Conservation (phyloP, 2,888 invertebrate genomes). For the Lottia gigantea region DNA sequence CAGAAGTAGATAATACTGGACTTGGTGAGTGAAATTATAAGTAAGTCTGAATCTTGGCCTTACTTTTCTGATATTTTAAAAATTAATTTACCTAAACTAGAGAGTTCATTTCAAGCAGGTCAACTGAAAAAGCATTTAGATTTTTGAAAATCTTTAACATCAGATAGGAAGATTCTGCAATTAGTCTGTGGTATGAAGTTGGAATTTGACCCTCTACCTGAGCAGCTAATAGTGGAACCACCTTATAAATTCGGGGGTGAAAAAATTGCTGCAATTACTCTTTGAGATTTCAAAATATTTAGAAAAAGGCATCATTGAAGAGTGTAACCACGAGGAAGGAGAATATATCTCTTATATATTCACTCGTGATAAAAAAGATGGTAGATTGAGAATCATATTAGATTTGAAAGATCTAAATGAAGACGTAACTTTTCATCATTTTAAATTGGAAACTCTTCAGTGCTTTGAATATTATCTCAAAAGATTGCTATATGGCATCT, state of each 20-base stretch:
- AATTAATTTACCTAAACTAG: not conserved
- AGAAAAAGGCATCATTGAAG: too few species aligned
- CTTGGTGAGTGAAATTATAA: not conserved
- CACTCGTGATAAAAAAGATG: too few species aligned
- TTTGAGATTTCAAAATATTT: too few species aligned
- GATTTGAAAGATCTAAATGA: too few species aligned
- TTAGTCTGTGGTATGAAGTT: not conserved
- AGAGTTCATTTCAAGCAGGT: slow-evolving; percentile 11
- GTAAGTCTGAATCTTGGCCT: not conserved
- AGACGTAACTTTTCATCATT: slow-evolving; percentile 30
- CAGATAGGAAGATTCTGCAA: slow-evolving; percentile 11
- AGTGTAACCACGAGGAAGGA: too few species aligned
- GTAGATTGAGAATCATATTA: too few species aligned
- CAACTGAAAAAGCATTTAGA: slow-evolving; percentile 1
- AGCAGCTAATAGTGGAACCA: too few species aligned
- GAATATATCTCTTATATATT: too few species aligned
- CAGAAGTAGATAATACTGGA: not conserved
- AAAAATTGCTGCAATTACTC: too few species aligned
- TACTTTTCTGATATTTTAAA: not conserved
- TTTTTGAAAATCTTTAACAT: slow-evolving; percentile 5
- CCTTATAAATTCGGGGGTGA: too few species aligned
- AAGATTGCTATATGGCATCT: slow-evolving; percentile 13
- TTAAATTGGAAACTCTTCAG: slow-evolving; percentile 34
- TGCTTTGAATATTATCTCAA: slow-evolving; percentile 19
- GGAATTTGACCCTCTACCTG: too few species aligned